Percentiles rank a stretch among this genome's conserved stretches.
Evolutionary conservation across 2,113 vertebrate genomes (phyloP).

Genomic region (Pithys albifrons): DNA sequence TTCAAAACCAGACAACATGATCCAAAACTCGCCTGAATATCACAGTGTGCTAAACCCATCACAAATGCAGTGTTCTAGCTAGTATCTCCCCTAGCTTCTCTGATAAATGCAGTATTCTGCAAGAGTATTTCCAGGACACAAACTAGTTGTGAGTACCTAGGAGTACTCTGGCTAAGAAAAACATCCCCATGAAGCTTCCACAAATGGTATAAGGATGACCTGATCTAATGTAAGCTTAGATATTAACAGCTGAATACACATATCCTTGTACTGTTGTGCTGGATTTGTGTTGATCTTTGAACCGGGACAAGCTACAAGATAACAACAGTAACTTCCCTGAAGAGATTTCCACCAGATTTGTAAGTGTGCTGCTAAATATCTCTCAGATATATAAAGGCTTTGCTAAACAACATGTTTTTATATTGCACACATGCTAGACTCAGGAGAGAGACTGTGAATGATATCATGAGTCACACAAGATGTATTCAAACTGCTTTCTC

Average conservation of each 20-base stretch:
- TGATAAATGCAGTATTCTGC: background rate
- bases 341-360: background rate
- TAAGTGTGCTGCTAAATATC: background rate
- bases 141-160: background rate
- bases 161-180: background rate
- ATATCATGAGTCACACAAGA: background rate
- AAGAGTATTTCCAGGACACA: background rate
- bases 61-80: background rate
- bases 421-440: background rate
- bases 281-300: background rate
- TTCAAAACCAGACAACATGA: background rate
- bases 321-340: background rate
- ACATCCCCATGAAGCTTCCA: background rate
- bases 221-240: background rate
- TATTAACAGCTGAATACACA: background rate
- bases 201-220: background rate
- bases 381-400: background rate
- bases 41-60: background rate
- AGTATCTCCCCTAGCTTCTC: background rate
- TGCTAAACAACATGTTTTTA: slow-evolving; percentile 4
- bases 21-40: background rate
- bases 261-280: background rate
- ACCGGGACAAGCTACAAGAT: background rate
- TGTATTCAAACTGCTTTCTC: background rate
- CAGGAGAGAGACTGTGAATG: background rate